Percentiles rank a stretch among this genome's conserved stretches.
These are phyloP conservation scores for Serranus cabrilla DNA, from an alignment of 2,797 vertebrate species.

Conservation along the genomic window DNA sequence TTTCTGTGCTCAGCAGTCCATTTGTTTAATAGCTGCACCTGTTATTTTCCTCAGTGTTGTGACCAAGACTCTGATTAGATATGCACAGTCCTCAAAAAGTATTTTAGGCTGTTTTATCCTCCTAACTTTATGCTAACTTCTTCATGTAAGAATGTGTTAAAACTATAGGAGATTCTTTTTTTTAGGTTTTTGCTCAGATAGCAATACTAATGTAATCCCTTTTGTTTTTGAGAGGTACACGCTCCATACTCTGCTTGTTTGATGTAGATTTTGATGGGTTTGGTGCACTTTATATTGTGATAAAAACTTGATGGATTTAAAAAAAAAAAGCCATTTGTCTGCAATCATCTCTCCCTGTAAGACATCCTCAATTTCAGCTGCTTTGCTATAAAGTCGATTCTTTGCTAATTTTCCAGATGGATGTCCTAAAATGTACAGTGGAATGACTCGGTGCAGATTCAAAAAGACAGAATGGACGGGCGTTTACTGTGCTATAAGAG, in stretches of 20 bases:
- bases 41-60: conserved; percentile 1
- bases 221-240: too few relatives aligned
- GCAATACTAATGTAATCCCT: too few relatives aligned
- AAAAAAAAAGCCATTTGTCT: too few relatives aligned
- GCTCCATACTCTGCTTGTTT: neutral
- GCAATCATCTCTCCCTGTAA: too few relatives aligned
- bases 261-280: neutral
- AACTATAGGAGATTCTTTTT: neutral
- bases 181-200: neutral
- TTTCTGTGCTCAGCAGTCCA: neutral
- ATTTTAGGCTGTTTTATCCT: neutral
- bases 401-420: neutral
- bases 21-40: conserved; percentile 1
- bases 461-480: neutral
- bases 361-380: too few relatives aligned
- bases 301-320: too few relatives aligned
- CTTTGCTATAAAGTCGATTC: too few relatives aligned
- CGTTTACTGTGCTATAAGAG: neutral
- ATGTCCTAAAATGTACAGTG: neutral
- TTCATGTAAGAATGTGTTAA: neutral
- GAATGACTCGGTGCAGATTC: neutral
- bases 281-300: neutral
- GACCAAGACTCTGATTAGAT: neutral
- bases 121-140: neutral
- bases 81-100: neutral